Base-by-base conservation (phyloP, 2,888 invertebrate genomes). In the Melipona beecheii region DNA sequence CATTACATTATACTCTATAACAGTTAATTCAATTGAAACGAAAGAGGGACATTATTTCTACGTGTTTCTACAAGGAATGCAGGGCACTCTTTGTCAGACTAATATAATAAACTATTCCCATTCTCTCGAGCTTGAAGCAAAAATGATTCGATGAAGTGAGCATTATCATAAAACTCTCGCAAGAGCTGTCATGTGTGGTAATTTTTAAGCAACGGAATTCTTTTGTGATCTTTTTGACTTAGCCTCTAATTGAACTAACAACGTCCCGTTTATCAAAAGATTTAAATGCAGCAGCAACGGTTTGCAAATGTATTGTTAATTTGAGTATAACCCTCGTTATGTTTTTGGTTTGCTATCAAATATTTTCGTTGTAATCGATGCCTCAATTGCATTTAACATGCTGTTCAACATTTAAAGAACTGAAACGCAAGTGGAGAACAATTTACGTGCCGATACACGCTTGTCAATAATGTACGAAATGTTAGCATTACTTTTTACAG, bases 401-500 rank as follows among this genome's bases (percentile, higher is more conserved):
- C 74, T 75, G 24, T 27, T 69, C 58, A 49, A 66, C 17, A 19
- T 74, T 24, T 0, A 13, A 21, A 60, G 11, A 43, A 43, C 24
- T 43, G 54, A 43, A 56, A 19, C 27, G 17, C 36, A 60, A 19
- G 36, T 19, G 43, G 62, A 49, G 27, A 75, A 78, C 19, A 52
- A 62, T 68, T 71, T 78, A 87, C 82, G 85, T 52, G 73, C 74
- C 69, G 9, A 24, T 4, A 24, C 64, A n/a, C 62, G 24, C 62
- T 54, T 54, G 49, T 19, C 43, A 71, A 5, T 49, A 52, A 60
- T 68, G 62, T n/a, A 69, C 21, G 13, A 64, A 31, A 69, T 65
- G 49, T 19, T 31, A 11, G 13, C 19, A 58, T 83, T 87, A 93
- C 58, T 93, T 91, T 87, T 93, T 93, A 87, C 94, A 94, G 54